Evolutionary conservation across 1,140 invertebrate genomes (phyloP), one percentile per base, ranked within the genome.

Genomic region (Aradophagus sp.): DNA sequence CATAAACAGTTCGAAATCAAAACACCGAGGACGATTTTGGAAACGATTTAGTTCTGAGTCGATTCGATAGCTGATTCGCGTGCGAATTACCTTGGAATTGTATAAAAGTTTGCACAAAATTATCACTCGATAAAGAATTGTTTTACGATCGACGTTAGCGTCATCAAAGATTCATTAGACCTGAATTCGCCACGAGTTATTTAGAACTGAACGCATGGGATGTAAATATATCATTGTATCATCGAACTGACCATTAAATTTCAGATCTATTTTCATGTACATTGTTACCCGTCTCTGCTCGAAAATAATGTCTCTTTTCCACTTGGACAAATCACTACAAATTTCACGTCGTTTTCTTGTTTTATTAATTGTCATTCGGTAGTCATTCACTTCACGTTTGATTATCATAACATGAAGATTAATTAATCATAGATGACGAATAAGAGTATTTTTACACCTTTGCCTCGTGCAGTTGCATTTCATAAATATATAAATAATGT

Each of bases 231-330:
- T 47, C 41, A 47, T 0, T 48, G 19, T 39, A 62, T 31, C 31
- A 53, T 45, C 15, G 42, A 39, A 39, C 31, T 52, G 31, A 32
- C 5, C 10, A 5, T 31, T 36, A 12, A 29, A 38, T 53, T 52
- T 11, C 1, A 47, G 38, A 65, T 55, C 55, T 65, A 65, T 65
- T 65, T 65, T 65, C 48, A 55, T 65, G 59, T n/a, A n/a, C n/a
- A n/a, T n/a, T n/a, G n/a, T n/a, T n/a, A n/a, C n/a, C n/a, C n/a
- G n/a, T n/a, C n/a, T n/a, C n/a, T n/a, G n/a, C n/a, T n/a, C n/a
- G n/a, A n/a, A n/a, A n/a, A n/a, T n/a, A n/a, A n/a, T n/a, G n/a
- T n/a, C n/a, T n/a, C n/a, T n/a, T n/a, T n/a, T n/a, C n/a, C n/a
- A n/a, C n/a, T n/a, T n/a, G n/a, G n/a, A n/a, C n/a, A n/a, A n/a